phyloP scores from a whole-genome alignment of 2,797 vertebrate species.

The Esox masquinongy region DNA sequence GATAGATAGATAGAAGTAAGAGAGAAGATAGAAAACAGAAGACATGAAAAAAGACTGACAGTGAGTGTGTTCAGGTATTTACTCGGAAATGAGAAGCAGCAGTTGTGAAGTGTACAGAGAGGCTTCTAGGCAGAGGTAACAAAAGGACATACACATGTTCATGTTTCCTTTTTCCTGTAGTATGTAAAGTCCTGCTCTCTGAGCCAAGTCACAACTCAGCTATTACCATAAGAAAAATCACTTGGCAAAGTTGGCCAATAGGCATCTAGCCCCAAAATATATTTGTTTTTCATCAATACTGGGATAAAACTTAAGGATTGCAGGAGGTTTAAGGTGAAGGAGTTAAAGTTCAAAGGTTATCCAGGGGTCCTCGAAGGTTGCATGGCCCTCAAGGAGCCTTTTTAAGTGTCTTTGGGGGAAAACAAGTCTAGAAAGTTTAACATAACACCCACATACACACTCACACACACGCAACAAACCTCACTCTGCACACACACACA shows the following conservation, averaged over 20 bases:
- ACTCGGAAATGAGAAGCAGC: constrained; percentile 8
- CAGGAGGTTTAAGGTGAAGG: not conserved
- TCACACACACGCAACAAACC: constrained; percentile 16
- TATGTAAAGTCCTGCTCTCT: not conserved
- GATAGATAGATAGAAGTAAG: too few species aligned
- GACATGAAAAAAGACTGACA: not conserved
- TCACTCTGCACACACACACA: constrained; percentile 21
- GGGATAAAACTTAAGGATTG: not conserved
- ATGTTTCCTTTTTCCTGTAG: not conserved
- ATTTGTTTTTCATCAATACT: not conserved
- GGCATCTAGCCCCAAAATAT: too few species aligned
- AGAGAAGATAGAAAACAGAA: not conserved
- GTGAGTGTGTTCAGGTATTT: constrained; percentile 7
- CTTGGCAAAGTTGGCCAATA: not conserved
- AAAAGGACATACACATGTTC: not conserved
- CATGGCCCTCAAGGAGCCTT: not conserved
- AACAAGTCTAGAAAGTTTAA: not conserved
- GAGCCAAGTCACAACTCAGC: constrained; percentile 16
- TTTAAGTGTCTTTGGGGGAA: not conserved
- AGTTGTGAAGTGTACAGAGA: not conserved
- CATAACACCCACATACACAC: constrained; percentile 1
- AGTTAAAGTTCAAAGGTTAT: constrained; percentile 4
- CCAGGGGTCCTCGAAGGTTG: not conserved
- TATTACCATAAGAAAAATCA: not conserved
- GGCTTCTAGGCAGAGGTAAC: not conserved